A percentile compares a stretch with the other conserved stretches of the same genome.
Evolutionary conservation across 2,113 vertebrate genomes (phyloP).

Genomic region (Sialia sialis): DNA sequence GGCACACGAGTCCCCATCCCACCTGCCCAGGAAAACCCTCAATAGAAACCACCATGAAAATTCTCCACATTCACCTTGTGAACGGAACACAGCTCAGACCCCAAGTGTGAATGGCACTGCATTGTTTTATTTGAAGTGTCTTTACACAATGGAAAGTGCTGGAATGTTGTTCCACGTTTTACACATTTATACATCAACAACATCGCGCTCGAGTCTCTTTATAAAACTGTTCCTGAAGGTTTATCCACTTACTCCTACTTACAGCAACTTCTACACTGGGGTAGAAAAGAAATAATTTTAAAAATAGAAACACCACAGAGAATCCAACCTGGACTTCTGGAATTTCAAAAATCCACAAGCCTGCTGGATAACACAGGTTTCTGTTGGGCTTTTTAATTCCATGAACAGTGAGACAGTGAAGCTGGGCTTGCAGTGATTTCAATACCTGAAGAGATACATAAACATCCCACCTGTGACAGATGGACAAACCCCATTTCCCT

Average conservation of each 20-base stretch:
- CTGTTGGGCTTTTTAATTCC: neutral
- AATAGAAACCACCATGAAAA: neutral
- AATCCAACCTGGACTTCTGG: neutral
- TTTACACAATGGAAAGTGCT: slow-evolving; percentile 35
- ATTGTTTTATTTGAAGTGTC: slow-evolving; percentile 50
- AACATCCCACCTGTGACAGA: neutral
- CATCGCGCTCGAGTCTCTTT: neutral
- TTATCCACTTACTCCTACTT: slow-evolving; percentile 7
- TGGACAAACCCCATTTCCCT: neutral
- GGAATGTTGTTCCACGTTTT: slow-evolving; percentile 38
- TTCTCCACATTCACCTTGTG: fast-evolving
- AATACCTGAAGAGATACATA: slow-evolving; percentile 21
- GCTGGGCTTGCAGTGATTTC: neutral
- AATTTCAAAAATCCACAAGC: neutral
- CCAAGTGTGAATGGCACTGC: slow-evolving; percentile 23
- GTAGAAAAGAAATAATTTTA: neutral
- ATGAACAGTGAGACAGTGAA: neutral
- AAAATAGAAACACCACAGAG: neutral
- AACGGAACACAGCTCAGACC: neutral
- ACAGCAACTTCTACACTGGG: slow-evolving; percentile 9
- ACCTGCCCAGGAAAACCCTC: neutral
- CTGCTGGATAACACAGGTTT: neutral
- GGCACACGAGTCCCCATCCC: neutral
- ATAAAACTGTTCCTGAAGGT: slow-evolving; percentile 12
- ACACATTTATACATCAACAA: slow-evolving; percentile 20